Percentiles rank a stretch among this genome's conserved stretches.
Evolutionary conservation across 2,888 invertebrate genomes (phyloP).

Genomic region (Ctenicera cuprea): DNA sequence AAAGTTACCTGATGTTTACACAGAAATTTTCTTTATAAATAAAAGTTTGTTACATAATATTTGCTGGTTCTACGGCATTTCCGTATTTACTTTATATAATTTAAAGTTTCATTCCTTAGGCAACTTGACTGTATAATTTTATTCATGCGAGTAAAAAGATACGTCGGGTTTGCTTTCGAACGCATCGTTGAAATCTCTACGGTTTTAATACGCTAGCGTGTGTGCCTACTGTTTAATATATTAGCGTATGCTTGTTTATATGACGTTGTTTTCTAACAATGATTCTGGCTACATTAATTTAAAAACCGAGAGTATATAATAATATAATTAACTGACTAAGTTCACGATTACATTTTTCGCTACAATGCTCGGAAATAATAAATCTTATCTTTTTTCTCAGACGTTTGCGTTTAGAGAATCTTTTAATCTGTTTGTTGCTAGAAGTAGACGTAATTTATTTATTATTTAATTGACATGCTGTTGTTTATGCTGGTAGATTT

Average conservation of each 20-base stretch:
- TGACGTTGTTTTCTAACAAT: no score
- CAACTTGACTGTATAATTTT: background rate
- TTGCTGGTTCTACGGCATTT: slow-evolving; percentile 7
- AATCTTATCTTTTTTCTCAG: background rate
- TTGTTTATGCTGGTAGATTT: background rate
- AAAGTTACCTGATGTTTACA: slow-evolving; percentile 3
- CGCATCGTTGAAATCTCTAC: slow-evolving; percentile 20
- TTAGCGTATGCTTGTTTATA: no score
- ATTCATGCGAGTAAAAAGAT: slow-evolving; percentile 1
- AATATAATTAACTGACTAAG: background rate
- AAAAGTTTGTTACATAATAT: slow-evolving; percentile 1
- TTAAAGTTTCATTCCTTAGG: background rate
- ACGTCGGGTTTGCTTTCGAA: slow-evolving; percentile 1
- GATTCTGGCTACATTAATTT: background rate
- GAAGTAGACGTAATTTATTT: background rate
- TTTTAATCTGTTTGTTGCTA: slow-evolving; percentile 3
- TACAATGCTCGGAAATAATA: slow-evolving; percentile 7
- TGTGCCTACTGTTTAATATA: background rate
- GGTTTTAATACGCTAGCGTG: background rate
- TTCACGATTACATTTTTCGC: background rate
- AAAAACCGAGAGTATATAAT: background rate
- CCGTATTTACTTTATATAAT: slow-evolving; percentile 25
- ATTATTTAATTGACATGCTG: slow-evolving; percentile 7
- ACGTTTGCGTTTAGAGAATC: no score
- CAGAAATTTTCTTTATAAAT: background rate